A percentile compares a stretch with the other conserved stretches of the same genome.
Conservation (phyloP, 2,888 invertebrate species). For the Lagria hirta region DNA sequence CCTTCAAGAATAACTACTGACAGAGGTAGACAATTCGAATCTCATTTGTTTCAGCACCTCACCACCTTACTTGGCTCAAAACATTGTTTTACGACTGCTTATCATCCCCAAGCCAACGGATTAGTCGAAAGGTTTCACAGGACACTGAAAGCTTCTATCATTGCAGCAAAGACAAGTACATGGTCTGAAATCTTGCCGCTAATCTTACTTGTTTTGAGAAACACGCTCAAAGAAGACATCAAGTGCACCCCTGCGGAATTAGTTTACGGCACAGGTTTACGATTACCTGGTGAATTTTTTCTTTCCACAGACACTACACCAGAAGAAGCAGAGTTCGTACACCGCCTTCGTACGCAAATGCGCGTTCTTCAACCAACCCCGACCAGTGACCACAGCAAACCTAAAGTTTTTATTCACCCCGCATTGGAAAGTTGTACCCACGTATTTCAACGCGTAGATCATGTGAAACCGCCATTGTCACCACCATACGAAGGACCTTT, state of each 20-base stretch:
- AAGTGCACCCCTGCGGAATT: slow-evolving; percentile 41
- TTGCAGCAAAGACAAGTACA: slow-evolving; percentile 28
- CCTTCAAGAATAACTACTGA: slow-evolving; percentile 42
- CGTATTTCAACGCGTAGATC: slow-evolving; percentile 34
- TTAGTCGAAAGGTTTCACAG: slow-evolving; percentile 51
- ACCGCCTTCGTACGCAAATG: too few relatives aligned
- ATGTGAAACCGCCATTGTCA: slow-evolving; percentile 29
- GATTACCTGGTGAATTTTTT: slow-evolving; percentile 37
- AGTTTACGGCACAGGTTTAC: slow-evolving; percentile 39
- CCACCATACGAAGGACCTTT: slow-evolving; percentile 33
- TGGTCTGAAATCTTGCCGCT: slow-evolving; percentile 42
- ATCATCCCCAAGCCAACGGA: slow-evolving; percentile 48
- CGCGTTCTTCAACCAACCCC: background rate
- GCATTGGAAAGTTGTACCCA: slow-evolving; percentile 19
- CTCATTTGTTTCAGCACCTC: slow-evolving; percentile 32
- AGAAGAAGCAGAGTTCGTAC: background rate
- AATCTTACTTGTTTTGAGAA: slow-evolving; percentile 43
- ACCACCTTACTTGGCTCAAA: slow-evolving; percentile 32
- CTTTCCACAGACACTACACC: background rate
- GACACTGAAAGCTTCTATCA: slow-evolving; percentile 47
- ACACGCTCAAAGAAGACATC: slow-evolving; percentile 40
- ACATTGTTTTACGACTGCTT: slow-evolving; percentile 37
- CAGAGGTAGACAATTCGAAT: slow-evolving; percentile 42
- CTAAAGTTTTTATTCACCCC: too few relatives aligned
- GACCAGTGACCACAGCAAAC: background rate